Evolutionary conservation across 2,888 invertebrate species (phyloP).

Genomic region (Nesidiocoris tenuis): DNA sequence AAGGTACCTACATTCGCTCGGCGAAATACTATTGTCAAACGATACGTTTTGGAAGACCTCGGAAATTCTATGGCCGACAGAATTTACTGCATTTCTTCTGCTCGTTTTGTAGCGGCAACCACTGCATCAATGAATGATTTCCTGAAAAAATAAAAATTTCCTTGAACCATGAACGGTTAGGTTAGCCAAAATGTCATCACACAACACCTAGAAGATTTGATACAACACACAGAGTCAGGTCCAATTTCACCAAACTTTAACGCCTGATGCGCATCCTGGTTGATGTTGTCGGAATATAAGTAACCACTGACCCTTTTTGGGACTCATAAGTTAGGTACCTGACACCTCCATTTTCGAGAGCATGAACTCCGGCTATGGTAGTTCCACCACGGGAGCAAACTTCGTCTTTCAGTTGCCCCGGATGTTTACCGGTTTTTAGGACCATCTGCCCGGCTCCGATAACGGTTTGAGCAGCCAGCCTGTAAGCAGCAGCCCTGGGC

Average conservation of each 20-base stretch:
- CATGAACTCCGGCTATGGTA: slow-evolving; percentile 81
- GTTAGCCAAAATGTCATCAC: background rate
- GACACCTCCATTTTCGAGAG: slow-evolving; percentile 73
- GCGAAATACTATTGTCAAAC: no score
- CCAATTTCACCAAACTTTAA: no score
- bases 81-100: slow-evolving; percentile 47
- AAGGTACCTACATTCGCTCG: no score
- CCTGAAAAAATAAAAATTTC: slow-evolving; percentile 57
- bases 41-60: no score
- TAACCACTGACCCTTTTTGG: background rate
- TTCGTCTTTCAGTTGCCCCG: slow-evolving; percentile 76
- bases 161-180: no score
- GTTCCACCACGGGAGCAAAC: slow-evolving; percentile 89
- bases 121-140: slow-evolving; percentile 77
- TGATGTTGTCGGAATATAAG: background rate
- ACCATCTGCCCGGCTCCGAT: slow-evolving; percentile 81
- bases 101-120: slow-evolving; percentile 61
- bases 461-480: slow-evolving; percentile 82
- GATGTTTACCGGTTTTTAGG: slow-evolving; percentile 73
- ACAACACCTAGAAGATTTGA: no score
- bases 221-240: no score
- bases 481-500: slow-evolving; percentile 73
- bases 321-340: slow-evolving; percentile 64
- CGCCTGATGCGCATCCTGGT: background rate
- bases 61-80: no score